Base-by-base conservation (phyloP, 2,888 invertebrate genomes). In the Chydorus sphaericus region DNA sequence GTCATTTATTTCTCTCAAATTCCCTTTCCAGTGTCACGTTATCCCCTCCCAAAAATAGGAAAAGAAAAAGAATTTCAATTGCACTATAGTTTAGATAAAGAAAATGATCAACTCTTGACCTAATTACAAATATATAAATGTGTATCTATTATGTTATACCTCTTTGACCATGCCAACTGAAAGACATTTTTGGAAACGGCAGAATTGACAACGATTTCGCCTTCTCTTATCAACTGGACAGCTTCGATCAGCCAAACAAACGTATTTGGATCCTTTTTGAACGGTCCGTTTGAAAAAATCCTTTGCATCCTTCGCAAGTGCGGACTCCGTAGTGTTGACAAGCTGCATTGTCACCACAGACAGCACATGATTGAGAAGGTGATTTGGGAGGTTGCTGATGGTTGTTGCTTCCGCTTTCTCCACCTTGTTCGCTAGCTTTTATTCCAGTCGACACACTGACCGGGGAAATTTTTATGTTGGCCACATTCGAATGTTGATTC, bases 101-200 rank as follows among this genome's bases (percentile, higher is more conserved):
- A n/a, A n/a, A n/a, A n/a, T n/a, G n/a, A n/a, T n/a, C n/a, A n/a
- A n/a, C n/a, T n/a, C n/a, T n/a, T n/a, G n/a, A n/a, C n/a, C n/a
- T n/a, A n/a, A n/a, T n/a, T n/a, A n/a, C n/a, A n/a, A n/a, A n/a
- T n/a, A n/a, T n/a, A n/a, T n/a, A n/a, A n/a, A n/a, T n/a, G n/a
- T n/a, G n/a, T n/a, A n/a, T n/a, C n/a, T n/a, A n/a, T n/a, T n/a
- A n/a, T n/a, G n/a, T n/a, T n/a, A n/a, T 36, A 53, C 96, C 76
- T 98, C 97, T 73, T 96, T 93, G 5, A 97, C 97, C 97, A 98
- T 98, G 59, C 98, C 98, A 39, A 98, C 97, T 44, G 81, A 82
- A 58, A 98, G 77, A 73, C 97, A 98, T 76, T 98, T 98, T 73
- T 98, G 96, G 71, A 93, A 98, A 64, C 98, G 81, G 72, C 98